Evolutionary conservation across 2,797 vertebrate genomes (phyloP).

Genomic region (Ptychobarbus kaznakovi): DNA sequence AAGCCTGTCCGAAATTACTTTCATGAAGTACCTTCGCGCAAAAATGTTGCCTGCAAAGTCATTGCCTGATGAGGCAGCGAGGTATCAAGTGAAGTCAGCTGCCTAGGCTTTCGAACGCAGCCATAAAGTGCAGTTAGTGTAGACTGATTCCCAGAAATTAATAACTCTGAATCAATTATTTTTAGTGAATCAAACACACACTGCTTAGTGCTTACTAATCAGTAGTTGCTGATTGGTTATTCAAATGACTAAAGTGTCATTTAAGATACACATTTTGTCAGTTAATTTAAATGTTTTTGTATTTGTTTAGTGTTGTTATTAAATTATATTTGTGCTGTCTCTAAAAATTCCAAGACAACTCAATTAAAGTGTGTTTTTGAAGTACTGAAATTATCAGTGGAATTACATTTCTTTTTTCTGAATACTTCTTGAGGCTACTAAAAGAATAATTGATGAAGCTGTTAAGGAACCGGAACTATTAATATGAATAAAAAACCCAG

Average conservation of each 20-base stretch:
- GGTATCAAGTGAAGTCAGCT: too few species aligned
- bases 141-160: background rate
- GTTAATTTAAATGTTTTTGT: too few species aligned
- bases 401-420: background rate
- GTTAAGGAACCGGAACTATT: background rate
- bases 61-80: too few species aligned
- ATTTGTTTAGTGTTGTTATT: background rate
- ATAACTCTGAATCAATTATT: background rate
- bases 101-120: too few species aligned
- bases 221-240: background rate
- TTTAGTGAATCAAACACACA: background rate
- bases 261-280: background rate
- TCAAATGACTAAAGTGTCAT: background rate
- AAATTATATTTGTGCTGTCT: background rate
- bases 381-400: background rate
- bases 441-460: conserved; percentile 16
- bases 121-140: background rate
- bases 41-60: too few species aligned
- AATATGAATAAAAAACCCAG: background rate
- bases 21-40: too few species aligned
- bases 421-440: background rate
- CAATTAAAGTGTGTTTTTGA: background rate
- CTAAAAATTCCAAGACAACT: background rate
- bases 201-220: background rate
- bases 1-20: too few species aligned